Base-by-base conservation (phyloP, 2,113 vertebrate genomes). In the Mystacornis crossleyi region DNA sequence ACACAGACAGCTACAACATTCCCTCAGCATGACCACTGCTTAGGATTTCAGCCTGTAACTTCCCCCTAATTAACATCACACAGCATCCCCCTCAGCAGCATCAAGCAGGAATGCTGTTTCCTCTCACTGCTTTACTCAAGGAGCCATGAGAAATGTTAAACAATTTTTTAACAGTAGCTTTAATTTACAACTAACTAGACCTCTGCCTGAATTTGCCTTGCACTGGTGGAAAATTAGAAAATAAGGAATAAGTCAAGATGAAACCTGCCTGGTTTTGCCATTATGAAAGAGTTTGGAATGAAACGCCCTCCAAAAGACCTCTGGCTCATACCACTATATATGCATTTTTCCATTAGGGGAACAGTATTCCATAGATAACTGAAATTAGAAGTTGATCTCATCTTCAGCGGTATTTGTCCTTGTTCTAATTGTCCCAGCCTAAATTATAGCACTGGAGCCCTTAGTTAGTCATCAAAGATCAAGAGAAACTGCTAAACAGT, bases 331-430 rank as follows among this genome's bases (percentile, higher is more conserved):
- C 65, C 34, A 90, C 8, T 42, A 50, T 24, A 75, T 40, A 57
- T 21, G 23, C 38, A 26, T 77, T 89, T 55, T 85, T 85, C 67
- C 23, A 89, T 89, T 61, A 67, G 53, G 55, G 65, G 43, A 91
- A 84, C 69, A 79, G 40, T 64, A 15, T 43, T 81, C 28, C 80
- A 58, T 62, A 80, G 74, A 75, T 77, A 91, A 89, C 61, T 65
- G 45, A 85, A 89, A 82, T 95, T 65, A 93, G 86, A 93, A 96
- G 70, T 85, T 75, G 73, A 87, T 53, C 48, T 96, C 89, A 94
- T 94, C 61, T 89, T 87, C 54, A 82, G 45, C 4, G 6, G 25
- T 71, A 89, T 89, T 78, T 89, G 51, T 60, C 29, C 57, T 72
- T 87, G 45, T 45, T 85, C 48, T 81, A 67, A 50, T 9, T 64